These are phyloP conservation scores for Eupleurogrammus muticus DNA, from an alignment of 2,797 vertebrate species.

Conservation along the genomic window DNA sequence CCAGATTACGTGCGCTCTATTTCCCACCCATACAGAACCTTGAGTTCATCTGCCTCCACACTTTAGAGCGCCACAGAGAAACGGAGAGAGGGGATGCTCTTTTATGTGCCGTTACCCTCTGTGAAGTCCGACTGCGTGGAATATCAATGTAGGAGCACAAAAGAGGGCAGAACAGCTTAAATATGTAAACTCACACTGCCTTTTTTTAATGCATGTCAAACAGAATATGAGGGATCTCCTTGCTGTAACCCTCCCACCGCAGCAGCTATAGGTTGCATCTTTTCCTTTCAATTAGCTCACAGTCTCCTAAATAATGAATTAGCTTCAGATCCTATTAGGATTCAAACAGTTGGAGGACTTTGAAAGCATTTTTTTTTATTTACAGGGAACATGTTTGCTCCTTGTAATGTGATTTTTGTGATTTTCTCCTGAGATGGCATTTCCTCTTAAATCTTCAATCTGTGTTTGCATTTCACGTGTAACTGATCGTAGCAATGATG, in stretches of 20 bases:
- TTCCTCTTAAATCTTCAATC: not conserved
- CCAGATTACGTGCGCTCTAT: constrained; percentile 94
- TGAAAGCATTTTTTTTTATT: not conserved
- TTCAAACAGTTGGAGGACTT: constrained; percentile 29
- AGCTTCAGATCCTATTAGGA: constrained; percentile 38
- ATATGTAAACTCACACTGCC: constrained; percentile 43
- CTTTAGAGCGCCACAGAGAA: constrained; percentile 62
- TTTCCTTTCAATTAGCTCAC: constrained; percentile 56
- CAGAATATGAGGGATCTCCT: constrained; percentile 18
- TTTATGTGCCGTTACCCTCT: constrained; percentile 58
- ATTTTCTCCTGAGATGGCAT: not conserved
- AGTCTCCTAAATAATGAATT: constrained; percentile 62
- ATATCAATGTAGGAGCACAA: constrained; percentile 50
- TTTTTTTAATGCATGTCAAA: constrained; percentile 37
- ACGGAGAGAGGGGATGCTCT: constrained; percentile 52
- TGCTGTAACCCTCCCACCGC: constrained; percentile 27
- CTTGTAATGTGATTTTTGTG: not conserved
- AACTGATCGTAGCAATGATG: too few relatives aligned
- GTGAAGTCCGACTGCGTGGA: constrained; percentile 56
- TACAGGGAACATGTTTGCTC: not conserved
- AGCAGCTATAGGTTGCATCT: constrained; percentile 24
- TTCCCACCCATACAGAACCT: constrained; percentile 86
- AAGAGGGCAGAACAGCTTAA: constrained; percentile 33
- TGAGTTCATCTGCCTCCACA: constrained; percentile 86
- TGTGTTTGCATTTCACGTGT: not conserved